Percentiles rank a stretch among this genome's conserved stretches.
phyloP scores from a whole-genome alignment of 1,140 invertebrate genomes.

The Brachionus paranguensis region DNA sequence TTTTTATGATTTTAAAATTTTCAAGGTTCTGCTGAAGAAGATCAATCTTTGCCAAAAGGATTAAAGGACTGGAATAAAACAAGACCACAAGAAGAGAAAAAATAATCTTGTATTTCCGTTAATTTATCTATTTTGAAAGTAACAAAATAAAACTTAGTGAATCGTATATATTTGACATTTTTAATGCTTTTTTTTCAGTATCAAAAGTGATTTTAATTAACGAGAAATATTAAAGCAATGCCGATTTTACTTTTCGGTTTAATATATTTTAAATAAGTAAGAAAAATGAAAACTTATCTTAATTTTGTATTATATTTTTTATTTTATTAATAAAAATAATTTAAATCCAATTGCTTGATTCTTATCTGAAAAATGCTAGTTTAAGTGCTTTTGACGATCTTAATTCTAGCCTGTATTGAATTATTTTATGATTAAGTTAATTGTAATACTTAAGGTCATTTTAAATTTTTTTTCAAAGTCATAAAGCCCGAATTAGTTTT shows the following conservation, averaged over 20 bases:
- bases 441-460: too few species aligned
- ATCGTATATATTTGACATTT: background rate
- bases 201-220: background rate
- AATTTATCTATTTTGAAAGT: background rate
- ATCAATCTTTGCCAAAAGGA: slow-evolving; percentile 87
- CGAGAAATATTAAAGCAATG: background rate
- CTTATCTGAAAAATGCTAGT: too few species aligned
- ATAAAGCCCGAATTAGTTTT: too few species aligned
- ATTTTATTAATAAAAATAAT: background rate
- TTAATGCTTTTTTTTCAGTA: background rate
- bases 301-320: background rate
- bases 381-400: too few species aligned
- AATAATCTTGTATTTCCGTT: background rate
- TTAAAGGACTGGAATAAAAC: slow-evolving; percentile 82
- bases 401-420: too few species aligned
- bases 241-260: background rate
- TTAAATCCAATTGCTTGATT: background rate
- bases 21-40: slow-evolving; percentile 91
- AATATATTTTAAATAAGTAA: background rate
- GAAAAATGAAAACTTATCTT: background rate
- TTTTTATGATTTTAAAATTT: background rate
- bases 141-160: background rate
- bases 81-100: slow-evolving; percentile 42
- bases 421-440: too few species aligned
- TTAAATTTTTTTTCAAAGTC: too few species aligned